A percentile compares a stretch with the other conserved stretches of the same genome.
phyloP scores from a whole-genome alignment of 2,797 vertebrate species.

The Amblyraja radiata region DNA sequence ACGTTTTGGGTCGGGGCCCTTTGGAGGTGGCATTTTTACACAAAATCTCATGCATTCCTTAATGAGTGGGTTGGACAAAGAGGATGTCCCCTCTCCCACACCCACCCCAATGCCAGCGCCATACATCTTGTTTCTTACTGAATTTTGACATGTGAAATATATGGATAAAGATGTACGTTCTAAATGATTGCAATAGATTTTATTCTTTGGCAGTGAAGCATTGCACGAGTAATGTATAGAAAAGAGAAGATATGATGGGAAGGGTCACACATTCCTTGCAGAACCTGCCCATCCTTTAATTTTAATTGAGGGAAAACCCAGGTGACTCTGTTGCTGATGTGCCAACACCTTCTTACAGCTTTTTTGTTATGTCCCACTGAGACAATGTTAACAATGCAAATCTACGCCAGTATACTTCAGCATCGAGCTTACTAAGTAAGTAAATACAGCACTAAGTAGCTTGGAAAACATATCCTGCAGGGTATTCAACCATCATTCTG shows the following conservation, averaged over 20 bases:
- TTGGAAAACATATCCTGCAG: not conserved
- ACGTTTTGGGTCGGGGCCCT: no score
- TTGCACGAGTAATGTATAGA: not conserved
- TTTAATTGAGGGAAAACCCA: constrained; percentile 11
- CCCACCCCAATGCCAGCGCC: not conserved
- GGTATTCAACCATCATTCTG: not conserved
- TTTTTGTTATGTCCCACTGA: not conserved
- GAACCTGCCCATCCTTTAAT: not conserved
- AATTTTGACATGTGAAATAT: not conserved
- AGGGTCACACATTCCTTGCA: not conserved
- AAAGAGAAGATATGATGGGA: not conserved
- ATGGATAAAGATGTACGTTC: not conserved
- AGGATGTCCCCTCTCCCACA: not conserved
- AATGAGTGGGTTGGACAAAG: not conserved
- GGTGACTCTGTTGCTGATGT: not conserved
- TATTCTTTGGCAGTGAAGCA: not conserved
- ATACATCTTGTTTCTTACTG: no score
- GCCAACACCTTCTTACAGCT: not conserved
- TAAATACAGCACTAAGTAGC: not conserved
- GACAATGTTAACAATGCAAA: not conserved
- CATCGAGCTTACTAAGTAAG: not conserved
- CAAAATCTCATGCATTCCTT: not conserved
- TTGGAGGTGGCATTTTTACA: not conserved
- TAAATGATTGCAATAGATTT: not conserved
- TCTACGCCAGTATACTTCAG: not conserved